Percentiles rank a stretch among this genome's conserved stretches.
phyloP scores from a whole-genome alignment of 2,797 vertebrate species.

The Euthynnus affinis region DNA sequence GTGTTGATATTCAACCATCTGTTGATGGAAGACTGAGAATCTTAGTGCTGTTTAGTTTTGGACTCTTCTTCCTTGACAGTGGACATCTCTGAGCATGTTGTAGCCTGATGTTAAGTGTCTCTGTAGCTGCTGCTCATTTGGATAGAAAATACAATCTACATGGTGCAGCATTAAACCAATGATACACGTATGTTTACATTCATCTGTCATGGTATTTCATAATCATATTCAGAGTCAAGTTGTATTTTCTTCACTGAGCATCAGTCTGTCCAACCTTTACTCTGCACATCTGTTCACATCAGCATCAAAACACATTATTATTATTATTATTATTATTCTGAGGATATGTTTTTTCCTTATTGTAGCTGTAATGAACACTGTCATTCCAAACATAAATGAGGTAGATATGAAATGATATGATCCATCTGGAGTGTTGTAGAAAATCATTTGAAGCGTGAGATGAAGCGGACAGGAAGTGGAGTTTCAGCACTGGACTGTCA shows the following conservation, averaged over 20 bases:
- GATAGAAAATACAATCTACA: no score
- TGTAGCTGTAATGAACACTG: no score
- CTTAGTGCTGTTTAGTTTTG: background rate
- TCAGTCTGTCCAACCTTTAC: background rate
- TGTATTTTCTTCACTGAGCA: background rate
- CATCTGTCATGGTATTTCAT: background rate
- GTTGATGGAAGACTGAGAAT: background rate
- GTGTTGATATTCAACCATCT: conserved; percentile 28
- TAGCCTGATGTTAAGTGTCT: conserved; percentile 10
- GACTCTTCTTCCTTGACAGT: no score
- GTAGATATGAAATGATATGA: background rate
- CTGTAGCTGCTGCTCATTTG: conserved; percentile 21
- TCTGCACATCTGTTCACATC: background rate
- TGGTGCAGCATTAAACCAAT: no score
- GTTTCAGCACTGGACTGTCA: conserved; percentile 36
- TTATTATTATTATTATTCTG: no score
- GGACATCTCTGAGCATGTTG: background rate
- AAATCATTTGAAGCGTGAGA: background rate
- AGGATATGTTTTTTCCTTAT: background rate
- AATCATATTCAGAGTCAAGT: background rate
- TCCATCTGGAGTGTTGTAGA: background rate
- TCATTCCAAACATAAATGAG: no score
- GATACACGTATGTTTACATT: no score
- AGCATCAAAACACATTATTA: background rate
- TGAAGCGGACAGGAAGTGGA: background rate